Evolutionary conservation across 2,113 vertebrate genomes (phyloP).

Genomic region (Oryzias celebensis): DNA sequence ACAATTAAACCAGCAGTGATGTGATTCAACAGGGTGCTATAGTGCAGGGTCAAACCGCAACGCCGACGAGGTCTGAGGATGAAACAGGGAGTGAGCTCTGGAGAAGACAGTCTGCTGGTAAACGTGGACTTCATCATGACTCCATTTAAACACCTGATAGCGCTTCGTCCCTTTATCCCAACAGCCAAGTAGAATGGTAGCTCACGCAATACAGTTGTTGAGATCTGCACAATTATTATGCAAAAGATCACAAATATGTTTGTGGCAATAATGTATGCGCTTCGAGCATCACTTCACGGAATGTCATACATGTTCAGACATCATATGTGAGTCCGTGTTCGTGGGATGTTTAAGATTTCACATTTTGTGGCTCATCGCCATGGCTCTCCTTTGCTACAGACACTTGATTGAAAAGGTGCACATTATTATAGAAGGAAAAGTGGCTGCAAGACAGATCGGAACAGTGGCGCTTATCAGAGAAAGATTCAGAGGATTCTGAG

Average conservation of each 20-base stretch:
- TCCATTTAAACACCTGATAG: conserved; percentile 46
- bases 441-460: not conserved
- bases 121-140: conserved; percentile 32
- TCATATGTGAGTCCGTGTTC: conserved; percentile 53
- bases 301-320: conserved; percentile 42
- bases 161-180: conserved; percentile 68
- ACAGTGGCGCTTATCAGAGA: not conserved
- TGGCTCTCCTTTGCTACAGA: conserved; percentile 21
- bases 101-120: conserved; percentile 23
- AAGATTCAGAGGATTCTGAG: no score
- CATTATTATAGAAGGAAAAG: no score
- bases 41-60: conserved; percentile 50
- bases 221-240: conserved; percentile 75
- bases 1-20: conserved; percentile 72
- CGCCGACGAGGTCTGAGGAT: conserved; percentile 16
- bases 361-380: conserved; percentile 38
- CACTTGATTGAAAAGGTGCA: conserved; percentile 11
- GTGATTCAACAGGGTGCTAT: conserved; percentile 68
- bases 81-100: conserved; percentile 18
- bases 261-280: conserved; percentile 79
- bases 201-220: conserved; percentile 68
- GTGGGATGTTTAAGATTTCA: conserved; percentile 43
- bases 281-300: conserved; percentile 55
- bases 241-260: conserved; percentile 74
- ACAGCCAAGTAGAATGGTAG: conserved; percentile 71